A percentile compares a stretch with the other conserved stretches of the same genome.
Conservation (phyloP, 2,888 invertebrate genomes). For the Xestia xanthographa region DNA sequence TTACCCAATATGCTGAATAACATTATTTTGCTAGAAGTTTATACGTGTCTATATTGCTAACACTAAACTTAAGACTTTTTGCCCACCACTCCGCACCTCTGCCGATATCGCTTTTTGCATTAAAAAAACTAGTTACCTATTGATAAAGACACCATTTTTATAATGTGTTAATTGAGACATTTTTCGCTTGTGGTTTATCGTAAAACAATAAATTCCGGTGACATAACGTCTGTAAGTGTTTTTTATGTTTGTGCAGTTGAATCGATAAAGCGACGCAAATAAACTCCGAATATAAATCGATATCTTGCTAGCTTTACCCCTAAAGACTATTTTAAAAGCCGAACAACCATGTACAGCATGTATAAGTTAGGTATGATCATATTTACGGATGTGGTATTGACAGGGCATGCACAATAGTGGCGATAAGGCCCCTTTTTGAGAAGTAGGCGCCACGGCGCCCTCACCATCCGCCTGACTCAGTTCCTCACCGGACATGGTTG, state of each 20-base stretch:
- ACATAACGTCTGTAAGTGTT: conserved; percentile 8
- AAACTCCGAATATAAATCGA: conserved; percentile 18
- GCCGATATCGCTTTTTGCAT: neutral
- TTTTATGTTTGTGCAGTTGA: conserved; percentile 12
- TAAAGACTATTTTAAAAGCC: conserved; percentile 4
- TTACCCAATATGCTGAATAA: neutral
- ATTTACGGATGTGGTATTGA: neutral
- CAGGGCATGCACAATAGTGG: too few species aligned
- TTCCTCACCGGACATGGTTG: too few species aligned
- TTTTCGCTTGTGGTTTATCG: conserved; percentile 1
- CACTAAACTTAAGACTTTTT: neutral
- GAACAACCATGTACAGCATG: neutral
- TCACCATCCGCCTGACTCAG: too few species aligned
- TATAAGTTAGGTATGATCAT: neutral
- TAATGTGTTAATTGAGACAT: conserved; percentile 8
- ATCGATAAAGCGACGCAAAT: conserved; percentile 20
- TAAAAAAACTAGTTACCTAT: conserved; percentile 4
- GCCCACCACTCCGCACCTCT: neutral
- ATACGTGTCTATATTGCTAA: neutral
- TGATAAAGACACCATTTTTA: neutral
- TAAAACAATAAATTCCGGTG: conserved; percentile 25
- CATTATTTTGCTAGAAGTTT: neutral
- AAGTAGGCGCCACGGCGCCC: too few species aligned
- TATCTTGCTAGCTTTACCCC: conserved; percentile 16
- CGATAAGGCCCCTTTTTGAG: too few species aligned